Base-by-base conservation (phyloP, 2,797 vertebrate species). In the Choloepus didactylus region DNA sequence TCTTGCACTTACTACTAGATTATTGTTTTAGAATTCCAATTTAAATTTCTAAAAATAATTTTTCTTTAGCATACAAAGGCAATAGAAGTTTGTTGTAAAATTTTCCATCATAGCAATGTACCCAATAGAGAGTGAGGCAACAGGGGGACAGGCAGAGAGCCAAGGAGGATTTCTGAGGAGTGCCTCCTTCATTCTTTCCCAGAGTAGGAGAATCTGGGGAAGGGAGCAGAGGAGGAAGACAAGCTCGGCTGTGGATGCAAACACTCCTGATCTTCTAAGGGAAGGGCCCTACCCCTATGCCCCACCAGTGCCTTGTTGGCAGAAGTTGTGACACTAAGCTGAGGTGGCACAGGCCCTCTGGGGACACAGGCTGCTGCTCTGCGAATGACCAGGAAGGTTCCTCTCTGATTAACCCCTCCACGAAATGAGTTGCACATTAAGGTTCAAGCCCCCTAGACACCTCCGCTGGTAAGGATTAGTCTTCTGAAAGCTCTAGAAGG, bases 381-480 rank as follows among this genome's bases (percentile, higher is more conserved):
- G 21, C 2, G 41, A 38, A 59, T 0, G 69, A 9, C 11, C 64
- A 3, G 16, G 54, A 62, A 25, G 27, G 83, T 84, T 95, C 73
- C 38, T 41, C 27, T 91, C 81, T 75, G 51, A 46, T 88, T n/a
- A 93, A 62, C 54, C 83, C 54, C 38, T 62, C 87, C 89, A 49
- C 38, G 72, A 88, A 96, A 91, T 75, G 2, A 54, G 10, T 25
- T 80, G 66, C 10, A 67, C 15, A 80, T 66, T 93, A 95, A 70
- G 67, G 64, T n/a, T 0, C 67, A 49, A 91, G 95, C 25, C 46
- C 95, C 92, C 25, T 11, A 38, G 51, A 70, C 54, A 93, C 44
- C 25, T 88, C 60, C 76, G 82, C 41, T 90, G 66, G 73, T 76
- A 92, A 88, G 73, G 90, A 73, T 21, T 27, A 77, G 81, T 92